A percentile compares a stretch with the other conserved stretches of the same genome.
phyloP scores from a whole-genome alignment of 2,113 vertebrate genomes.

The Mus pahari region DNA sequence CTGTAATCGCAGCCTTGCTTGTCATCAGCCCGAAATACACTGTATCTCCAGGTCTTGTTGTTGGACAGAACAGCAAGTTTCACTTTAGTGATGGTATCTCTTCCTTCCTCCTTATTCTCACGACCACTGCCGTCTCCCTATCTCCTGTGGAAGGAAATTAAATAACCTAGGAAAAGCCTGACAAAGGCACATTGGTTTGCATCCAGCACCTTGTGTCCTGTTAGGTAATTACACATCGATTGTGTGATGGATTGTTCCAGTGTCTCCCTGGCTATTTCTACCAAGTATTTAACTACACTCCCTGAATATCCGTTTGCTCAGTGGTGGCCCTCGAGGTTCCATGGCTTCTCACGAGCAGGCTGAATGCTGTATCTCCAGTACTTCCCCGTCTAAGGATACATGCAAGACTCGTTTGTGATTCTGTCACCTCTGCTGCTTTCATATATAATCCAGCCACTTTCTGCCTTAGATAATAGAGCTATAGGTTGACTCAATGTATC shows the following conservation, averaged over 20 bases:
- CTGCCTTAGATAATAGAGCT: background rate
- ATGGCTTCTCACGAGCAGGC: background rate
- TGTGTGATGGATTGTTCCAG: slow-evolving; percentile 29
- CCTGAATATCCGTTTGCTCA: background rate
- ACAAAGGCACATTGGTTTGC: slow-evolving; percentile 52
- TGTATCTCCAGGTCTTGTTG: background rate
- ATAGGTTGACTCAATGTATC: background rate
- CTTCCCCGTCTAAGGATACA: background rate
- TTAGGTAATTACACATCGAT: slow-evolving; percentile 51
- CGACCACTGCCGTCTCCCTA: background rate
- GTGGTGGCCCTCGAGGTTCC: background rate
- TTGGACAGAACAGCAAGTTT: slow-evolving; percentile 22
- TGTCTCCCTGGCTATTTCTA: background rate
- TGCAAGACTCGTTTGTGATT: background rate
- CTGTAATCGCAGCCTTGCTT: background rate
- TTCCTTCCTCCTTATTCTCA: slow-evolving; percentile 56
- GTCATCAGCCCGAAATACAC: background rate
- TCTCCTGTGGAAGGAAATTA: slow-evolving; percentile 65
- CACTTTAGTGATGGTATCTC: slow-evolving; percentile 34
- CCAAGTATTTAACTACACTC: background rate
- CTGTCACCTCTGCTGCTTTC: background rate
- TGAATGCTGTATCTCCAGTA: background rate
- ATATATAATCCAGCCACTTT: background rate
- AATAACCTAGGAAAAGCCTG: background rate
- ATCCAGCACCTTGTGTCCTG: slow-evolving; percentile 29